Evolutionary conservation across 2,888 invertebrate species (phyloP).

Genomic region (Nomada fabriciana): DNA sequence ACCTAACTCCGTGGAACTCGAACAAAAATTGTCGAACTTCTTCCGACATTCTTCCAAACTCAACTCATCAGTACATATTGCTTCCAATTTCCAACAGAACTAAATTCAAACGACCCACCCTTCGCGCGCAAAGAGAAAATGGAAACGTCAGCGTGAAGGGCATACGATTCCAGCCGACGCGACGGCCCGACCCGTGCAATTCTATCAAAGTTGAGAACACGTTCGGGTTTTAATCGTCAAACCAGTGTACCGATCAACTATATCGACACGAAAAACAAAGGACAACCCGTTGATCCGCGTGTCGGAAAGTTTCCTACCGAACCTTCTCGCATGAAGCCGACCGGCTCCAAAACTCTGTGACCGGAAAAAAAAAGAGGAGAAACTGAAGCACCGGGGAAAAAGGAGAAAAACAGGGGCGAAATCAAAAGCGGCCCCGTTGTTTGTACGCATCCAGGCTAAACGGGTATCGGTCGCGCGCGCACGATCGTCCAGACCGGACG

Average conservation of each 20-base stretch:
- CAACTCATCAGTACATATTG: too few relatives aligned
- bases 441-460: constrained; percentile 72
- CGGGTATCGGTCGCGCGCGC: constrained; percentile 58
- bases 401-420: constrained; percentile 37
- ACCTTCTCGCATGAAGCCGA: constrained; percentile 22
- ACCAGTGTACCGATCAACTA: constrained; percentile 19
- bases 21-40: too few relatives aligned
- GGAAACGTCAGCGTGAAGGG: neutral
- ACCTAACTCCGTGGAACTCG: constrained; percentile 26
- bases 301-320: constrained; percentile 61
- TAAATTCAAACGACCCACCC: neutral
- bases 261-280: constrained; percentile 45
- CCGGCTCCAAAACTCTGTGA: neutral
- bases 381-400: neutral
- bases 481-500: constrained; percentile 56
- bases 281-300: constrained; percentile 18
- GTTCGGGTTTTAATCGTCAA: neutral
- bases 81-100: too few relatives aligned
- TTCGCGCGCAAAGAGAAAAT: neutral
- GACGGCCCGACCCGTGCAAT: neutral
- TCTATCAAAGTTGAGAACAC: constrained; percentile 4
- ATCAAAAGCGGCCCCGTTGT: constrained; percentile 70
- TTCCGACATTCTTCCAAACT: too few relatives aligned
- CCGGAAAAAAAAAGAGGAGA: neutral
- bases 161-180: neutral